Evolutionary conservation across 2,797 vertebrate species (phyloP), one percentile per base, ranked within the genome.

Genomic region (Masticophis lateralis): DNA sequence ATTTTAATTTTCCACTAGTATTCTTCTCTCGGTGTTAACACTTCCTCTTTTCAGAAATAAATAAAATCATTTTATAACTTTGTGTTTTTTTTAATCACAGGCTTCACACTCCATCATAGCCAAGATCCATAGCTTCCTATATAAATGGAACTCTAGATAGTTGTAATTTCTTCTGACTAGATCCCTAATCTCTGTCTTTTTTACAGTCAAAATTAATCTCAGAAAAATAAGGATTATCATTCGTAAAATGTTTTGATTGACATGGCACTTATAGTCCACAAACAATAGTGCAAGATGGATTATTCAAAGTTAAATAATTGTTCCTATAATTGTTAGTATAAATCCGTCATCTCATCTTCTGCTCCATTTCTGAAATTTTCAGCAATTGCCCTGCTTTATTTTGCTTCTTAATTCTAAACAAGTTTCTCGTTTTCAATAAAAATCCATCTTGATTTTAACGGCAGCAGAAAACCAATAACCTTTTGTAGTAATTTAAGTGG

Each of bases 221-320:
- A 89, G 87, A 86, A 95, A 89, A 96, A 93, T 69, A 94, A 95
- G 95, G 96, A 96, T 94, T 96, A 94, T 94, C 94, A 95, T 0
- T 0, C 94, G 87, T 94, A 93, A 90, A 96, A 93, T 60, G 92
- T 95, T 94, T 89, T 93, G 92, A 93, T 90, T 95, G 94, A 97
- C 93, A 95, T 95, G 92, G 43, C 91, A 95, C 51, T 92, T 79
- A 74, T 89, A 96, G 89, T 87, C 93, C 92, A 91, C 87, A 94
- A 96, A 95, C 86, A 87, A 92, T 94, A 93, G 61, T 93, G 63
- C 87, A 94, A 83, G 86, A 4, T 66, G 94, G 8, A 61, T 91
- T 37, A 28, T 92, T 95, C 90, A 96, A 90, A 95, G 95, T 93
- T 53, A 0, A 91, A 93, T 94, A 90, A 59, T 47, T 74, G 32